Conservation (phyloP, 2,113 vertebrate genomes). For the Nyctibius bracteatus region DNA sequence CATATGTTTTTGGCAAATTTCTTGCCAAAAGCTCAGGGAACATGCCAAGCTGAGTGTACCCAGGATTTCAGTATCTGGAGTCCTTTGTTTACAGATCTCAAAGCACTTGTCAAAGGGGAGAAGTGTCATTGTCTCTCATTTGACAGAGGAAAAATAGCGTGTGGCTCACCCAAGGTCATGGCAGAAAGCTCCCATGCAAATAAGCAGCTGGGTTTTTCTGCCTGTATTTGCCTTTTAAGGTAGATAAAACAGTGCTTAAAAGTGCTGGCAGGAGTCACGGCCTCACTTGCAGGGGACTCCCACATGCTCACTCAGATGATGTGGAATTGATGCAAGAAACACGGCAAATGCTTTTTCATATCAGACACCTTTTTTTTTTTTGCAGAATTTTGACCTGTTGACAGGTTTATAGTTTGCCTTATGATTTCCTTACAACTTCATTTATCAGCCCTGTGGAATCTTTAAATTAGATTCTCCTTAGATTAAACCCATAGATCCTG, state of each 20-base stretch:
- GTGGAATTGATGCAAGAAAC: neutral
- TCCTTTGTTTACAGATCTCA: neutral
- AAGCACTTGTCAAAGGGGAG: neutral
- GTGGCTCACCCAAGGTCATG: neutral
- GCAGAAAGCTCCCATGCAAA: neutral
- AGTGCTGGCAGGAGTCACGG: neutral
- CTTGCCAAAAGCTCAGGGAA: neutral
- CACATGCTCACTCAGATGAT: neutral
- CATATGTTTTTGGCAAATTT: neutral
- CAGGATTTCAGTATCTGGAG: neutral
- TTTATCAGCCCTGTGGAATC: neutral
- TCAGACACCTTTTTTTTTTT: neutral
- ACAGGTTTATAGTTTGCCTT: neutral
- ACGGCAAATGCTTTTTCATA: neutral
- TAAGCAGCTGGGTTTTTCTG: neutral
- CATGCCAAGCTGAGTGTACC: neutral
- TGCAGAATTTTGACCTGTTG: neutral
- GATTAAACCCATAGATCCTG: conserved; percentile 8
- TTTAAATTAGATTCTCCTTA: neutral
- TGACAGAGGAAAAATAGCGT: neutral
- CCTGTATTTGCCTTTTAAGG: neutral
- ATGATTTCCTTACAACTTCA: neutral
- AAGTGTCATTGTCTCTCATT: neutral
- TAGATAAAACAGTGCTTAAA: neutral
- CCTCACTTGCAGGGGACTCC: neutral